These are phyloP conservation scores for Rousettus leschenaultii DNA, from an alignment of 2,113 vertebrate genomes.

Conservation along the genomic window DNA sequence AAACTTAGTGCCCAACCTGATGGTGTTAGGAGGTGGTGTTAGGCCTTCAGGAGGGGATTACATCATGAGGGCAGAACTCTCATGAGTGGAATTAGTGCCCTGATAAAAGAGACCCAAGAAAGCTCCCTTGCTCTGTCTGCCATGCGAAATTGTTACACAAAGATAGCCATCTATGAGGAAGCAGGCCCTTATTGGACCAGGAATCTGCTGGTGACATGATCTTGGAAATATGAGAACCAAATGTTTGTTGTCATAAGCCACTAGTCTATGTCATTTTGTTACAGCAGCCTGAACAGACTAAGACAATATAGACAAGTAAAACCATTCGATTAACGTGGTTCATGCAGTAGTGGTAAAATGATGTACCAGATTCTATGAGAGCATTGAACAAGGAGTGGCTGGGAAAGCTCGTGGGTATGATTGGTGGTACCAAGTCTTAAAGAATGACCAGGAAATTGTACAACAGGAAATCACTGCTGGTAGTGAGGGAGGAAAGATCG, in stretches of 20 bases:
- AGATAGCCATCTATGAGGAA: not conserved
- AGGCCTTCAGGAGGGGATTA: not conserved
- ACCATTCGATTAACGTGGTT: too few relatives aligned
- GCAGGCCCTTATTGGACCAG: not conserved
- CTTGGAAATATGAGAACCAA: not conserved
- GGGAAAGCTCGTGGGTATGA: not conserved
- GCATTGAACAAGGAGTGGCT: not conserved
- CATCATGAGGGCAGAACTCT: not conserved
- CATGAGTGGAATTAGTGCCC: not conserved
- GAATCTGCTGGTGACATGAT: not conserved
- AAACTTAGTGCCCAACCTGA: not conserved
- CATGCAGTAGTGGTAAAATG: not conserved
- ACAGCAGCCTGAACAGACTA: not conserved
- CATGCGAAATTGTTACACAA: not conserved
- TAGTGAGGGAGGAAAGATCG: not conserved
- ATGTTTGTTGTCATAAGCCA: not conserved
- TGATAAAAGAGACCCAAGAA: not conserved
- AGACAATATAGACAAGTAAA: not conserved
- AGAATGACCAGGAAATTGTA: not conserved
- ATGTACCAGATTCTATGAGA: not conserved
- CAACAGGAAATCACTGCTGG: not conserved
- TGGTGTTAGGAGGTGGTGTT: not conserved
- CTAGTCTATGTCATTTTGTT: not conserved
- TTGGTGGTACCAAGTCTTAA: not conserved
- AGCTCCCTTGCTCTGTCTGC: not conserved